Conservation (phyloP, 2,888 invertebrate genomes). For the Acanthoscelides obtectus region DNA sequence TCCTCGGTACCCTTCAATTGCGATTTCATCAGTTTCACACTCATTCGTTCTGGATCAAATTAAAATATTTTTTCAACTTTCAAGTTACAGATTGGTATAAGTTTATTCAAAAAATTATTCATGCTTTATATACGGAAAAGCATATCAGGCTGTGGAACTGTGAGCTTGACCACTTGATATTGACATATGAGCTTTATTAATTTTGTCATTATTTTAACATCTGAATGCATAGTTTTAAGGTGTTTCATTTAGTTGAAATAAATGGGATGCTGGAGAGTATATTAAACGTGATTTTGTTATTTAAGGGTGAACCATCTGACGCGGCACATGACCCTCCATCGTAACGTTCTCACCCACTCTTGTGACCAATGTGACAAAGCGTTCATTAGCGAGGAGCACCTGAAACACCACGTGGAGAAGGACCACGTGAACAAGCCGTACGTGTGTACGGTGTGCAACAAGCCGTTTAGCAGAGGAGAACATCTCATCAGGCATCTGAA, state of each 20-base stretch:
- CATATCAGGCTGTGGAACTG: too few species aligned
- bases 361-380: constrained; percentile 46
- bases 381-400: constrained; percentile 40
- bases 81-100: too few species aligned
- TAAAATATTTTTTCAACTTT: too few species aligned
- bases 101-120: too few species aligned
- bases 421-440: constrained; percentile 47
- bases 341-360: constrained; percentile 42
- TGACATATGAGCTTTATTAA: too few species aligned
- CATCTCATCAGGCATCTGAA: constrained; percentile 47
- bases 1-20: too few species aligned
- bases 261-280: too few species aligned
- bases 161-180: too few species aligned
- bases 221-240: neutral
- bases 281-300: neutral
- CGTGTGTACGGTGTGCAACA: constrained; percentile 45
- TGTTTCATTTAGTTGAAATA: neutral
- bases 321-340: constrained; percentile 46
- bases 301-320: constrained; percentile 42
- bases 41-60: too few species aligned
- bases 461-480: constrained; percentile 45
- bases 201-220: too few species aligned
- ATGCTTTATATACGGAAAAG: too few species aligned
- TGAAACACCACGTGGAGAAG: constrained; percentile 43
- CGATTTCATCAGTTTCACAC: too few species aligned